Evolutionary conservation across 2,797 vertebrate species (phyloP), one percentile per base, ranked within the genome.

Genomic region (Synaphobranchus kaupii): DNA sequence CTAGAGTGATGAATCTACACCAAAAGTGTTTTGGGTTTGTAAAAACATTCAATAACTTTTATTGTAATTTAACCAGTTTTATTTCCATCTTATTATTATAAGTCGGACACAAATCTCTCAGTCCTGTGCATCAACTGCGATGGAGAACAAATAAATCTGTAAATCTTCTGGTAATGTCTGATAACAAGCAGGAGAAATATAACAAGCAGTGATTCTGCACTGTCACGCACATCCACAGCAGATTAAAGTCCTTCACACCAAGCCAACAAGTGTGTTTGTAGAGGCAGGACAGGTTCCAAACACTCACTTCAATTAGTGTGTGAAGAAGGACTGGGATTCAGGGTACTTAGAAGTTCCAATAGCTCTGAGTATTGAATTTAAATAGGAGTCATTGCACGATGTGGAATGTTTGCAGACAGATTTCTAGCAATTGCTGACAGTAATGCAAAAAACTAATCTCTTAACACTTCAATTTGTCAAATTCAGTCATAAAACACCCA

Each of bases 101-200:
- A 28, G n/a, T 68, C 31, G 80, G 31, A 44, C 44, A 81, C 76
- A 86, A 80, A 60, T 60, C 80, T 25, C 34, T 86, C 54, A 81
- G 34, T 80, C 44, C 66, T 86, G 85, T 31, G 80, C 58, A 48
- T 60, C 13, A 56, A 86, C 22, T 86, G 85, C 44, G 50, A 84
- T 56, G 60, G 20, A 58, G 76, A 50, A 39, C n/a, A 20, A 86
- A 80, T 3, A 12, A 54, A 47, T 9, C 8, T 68, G 8, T 7
- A 25, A 68, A 68, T 68, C 66, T 47, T 63, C 47, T 82, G 3
- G 39, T 52, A 63, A 50, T 80, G 39, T 82, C 71, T 76, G 78
- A 82, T 52, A 66, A 52, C 34, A 60, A 86, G 76, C 85, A 28
- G 17, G 20, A 12, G 9, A 68, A 63, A 83, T 7, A 76, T 76